Evolutionary conservation across 2,888 invertebrate genomes (phyloP), one percentile per base, ranked within the genome.

Genomic region (Mimas tiliae): DNA sequence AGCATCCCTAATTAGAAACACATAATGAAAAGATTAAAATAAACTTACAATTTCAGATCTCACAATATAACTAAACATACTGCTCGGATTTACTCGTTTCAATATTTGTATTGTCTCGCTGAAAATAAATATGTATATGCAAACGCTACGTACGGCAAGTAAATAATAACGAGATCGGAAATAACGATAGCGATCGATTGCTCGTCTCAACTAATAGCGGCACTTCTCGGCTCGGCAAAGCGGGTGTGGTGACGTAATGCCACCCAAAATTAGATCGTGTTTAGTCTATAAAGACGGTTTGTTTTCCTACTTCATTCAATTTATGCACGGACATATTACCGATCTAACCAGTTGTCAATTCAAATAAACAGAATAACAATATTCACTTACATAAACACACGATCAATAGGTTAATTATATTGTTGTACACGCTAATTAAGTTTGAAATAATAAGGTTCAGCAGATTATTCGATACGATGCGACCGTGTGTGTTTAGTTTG

Each of bases 251-350:
- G 71, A 78, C 70, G 72, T 76, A 69, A 74, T 69, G 68, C 58
- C 67, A 64, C 63, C 65, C 67, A 69, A 77, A 78, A 73, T 72
- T 76, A 76, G 73, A 78, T 63, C 69, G 65, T 77, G 76, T 76
- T 75, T 75, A 73, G 73, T 77, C 73, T 76, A 70, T 73, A 70
- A 71, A 74, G 69, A 76, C 65, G 62, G 66, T 69, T 74, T 72
- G 68, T 75, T 78, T 75, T 73, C 67, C 67, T 65, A 70, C 63
- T 70, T 68, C 66, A 70, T 69, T 70, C 64, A 64, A 65, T 65
- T 68, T 70, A 51, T 58, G 51, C 67, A 52, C 50, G 21, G 62
- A 11, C 34, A 45, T 68, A 70, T 53, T 68, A 66, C 55, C 66
- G 55, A 67, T 68, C 62, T 58, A 48, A 65, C 65, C 65, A 62